phyloP scores from a whole-genome alignment of 2,888 invertebrate genomes.

The Melinaea marsaeus region DNA sequence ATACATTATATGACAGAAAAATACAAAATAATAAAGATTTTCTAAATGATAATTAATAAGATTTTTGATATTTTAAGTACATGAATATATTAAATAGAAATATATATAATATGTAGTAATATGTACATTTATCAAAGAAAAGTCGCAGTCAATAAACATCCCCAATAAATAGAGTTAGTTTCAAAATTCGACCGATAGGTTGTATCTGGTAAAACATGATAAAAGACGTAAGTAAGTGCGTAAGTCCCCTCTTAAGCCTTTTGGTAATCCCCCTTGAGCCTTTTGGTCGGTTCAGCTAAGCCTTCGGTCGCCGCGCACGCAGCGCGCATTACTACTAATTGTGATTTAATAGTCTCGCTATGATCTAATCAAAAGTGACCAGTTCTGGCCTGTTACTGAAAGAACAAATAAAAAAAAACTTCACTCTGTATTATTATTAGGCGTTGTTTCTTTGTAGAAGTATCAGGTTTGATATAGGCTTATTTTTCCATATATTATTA shows the following conservation, averaged over 20 bases:
- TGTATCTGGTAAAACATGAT: constrained; percentile 25
- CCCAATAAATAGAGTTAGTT: neutral
- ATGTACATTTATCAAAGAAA: neutral
- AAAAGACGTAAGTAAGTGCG: constrained; percentile 56
- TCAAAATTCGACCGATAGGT: constrained; percentile 2
- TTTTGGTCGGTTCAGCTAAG: constrained; percentile 54
- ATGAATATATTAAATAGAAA: too few relatives aligned
- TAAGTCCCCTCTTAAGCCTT: constrained; percentile 63
- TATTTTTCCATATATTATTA: too few relatives aligned
- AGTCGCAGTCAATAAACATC: neutral
- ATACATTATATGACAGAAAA: too few relatives aligned
- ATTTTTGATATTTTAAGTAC: too few relatives aligned
- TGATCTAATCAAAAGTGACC: constrained; percentile 60
- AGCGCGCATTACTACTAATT: constrained; percentile 76
- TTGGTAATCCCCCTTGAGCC: constrained; percentile 30
- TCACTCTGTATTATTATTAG: too few relatives aligned
- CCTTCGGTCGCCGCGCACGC: constrained; percentile 63
- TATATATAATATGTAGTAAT: too few relatives aligned
- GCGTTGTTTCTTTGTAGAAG: too few relatives aligned
- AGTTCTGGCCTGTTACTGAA: too few relatives aligned
- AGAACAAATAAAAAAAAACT: too few relatives aligned
- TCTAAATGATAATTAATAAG: too few relatives aligned
- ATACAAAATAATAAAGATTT: too few relatives aligned
- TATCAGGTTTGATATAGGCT: too few relatives aligned
- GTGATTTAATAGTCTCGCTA: constrained; percentile 66